phyloP scores from a whole-genome alignment of 2,888 invertebrate genomes.

The Polylopha cassiicola region DNA sequence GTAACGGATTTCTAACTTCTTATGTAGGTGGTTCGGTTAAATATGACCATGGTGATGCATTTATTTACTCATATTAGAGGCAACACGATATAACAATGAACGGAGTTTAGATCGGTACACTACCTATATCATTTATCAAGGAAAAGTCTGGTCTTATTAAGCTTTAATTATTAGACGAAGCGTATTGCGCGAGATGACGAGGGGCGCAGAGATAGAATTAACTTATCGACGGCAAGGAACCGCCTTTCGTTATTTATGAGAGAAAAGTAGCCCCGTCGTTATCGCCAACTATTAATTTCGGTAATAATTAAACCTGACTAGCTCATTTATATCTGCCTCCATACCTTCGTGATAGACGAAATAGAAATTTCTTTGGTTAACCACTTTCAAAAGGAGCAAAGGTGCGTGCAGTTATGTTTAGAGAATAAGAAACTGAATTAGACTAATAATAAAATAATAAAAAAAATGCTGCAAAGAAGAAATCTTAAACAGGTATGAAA shows the following conservation, averaged over 20 bases:
- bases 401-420: too few relatives aligned
- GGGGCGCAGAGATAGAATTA: slow-evolving; percentile 70
- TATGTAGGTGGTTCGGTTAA: too few relatives aligned
- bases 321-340: slow-evolving; percentile 47
- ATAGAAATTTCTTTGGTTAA: slow-evolving; percentile 26
- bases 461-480: too few relatives aligned
- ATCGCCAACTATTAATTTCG: slow-evolving; percentile 66
- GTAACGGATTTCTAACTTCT: too few relatives aligned
- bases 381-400: slow-evolving; percentile 14
- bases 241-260: slow-evolving; percentile 56
- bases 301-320: slow-evolving; percentile 64
- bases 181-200: slow-evolving; percentile 58
- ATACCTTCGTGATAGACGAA: slow-evolving; percentile 25
- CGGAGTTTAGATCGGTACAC: not conserved
- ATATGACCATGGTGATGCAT: too few relatives aligned
- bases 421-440: too few relatives aligned
- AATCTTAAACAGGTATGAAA: not conserved
- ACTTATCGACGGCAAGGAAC: slow-evolving; percentile 57
- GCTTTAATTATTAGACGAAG: slow-evolving; percentile 44
- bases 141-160: slow-evolving; percentile 51
- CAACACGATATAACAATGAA: too few relatives aligned
- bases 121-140: not conserved
- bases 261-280: slow-evolving; percentile 50
- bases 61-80: too few relatives aligned
- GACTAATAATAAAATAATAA: too few relatives aligned